These are phyloP conservation scores for Prenolepis imparis DNA, from an alignment of 2,888 invertebrate species.

Conservation along the genomic window DNA sequence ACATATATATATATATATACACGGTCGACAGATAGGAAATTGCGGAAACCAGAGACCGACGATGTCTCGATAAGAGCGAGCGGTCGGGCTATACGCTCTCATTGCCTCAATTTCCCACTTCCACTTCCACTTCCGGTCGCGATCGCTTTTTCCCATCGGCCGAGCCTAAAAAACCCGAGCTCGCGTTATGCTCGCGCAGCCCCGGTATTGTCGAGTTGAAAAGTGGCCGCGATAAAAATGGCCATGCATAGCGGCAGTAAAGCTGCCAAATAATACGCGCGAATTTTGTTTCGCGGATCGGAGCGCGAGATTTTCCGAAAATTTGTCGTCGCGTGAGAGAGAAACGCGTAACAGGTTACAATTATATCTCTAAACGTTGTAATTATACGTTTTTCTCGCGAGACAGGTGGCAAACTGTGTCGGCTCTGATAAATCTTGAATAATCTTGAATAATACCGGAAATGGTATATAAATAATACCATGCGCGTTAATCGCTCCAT, in stretches of 20 bases:
- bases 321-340: background rate
- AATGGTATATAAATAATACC: background rate
- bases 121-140: slow-evolving; percentile 83
- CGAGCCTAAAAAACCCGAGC: slow-evolving; percentile 77
- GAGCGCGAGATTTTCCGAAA: background rate
- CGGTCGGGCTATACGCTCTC: slow-evolving; percentile 82
- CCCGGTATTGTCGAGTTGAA: slow-evolving; percentile 58
- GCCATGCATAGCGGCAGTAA: slow-evolving; percentile 30
- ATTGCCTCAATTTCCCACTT: slow-evolving; percentile 85
- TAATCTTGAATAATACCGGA: background rate
- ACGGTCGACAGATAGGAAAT: slow-evolving; percentile 74
- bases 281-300: slow-evolving; percentile 3
- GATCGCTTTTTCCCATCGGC: slow-evolving; percentile 82
- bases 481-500: background rate
- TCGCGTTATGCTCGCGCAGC: slow-evolving; percentile 59
- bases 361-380: slow-evolving; percentile 15
- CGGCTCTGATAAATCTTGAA: background rate
- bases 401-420: background rate
- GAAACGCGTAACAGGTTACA: slow-evolving; percentile 7
- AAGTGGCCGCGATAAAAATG: slow-evolving; percentile 59
- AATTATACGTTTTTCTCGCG: background rate
- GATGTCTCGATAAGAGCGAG: slow-evolving; percentile 83
- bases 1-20: slow-evolving; percentile 41
- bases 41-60: slow-evolving; percentile 84
- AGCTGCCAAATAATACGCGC: slow-evolving; percentile 31